phyloP scores from a whole-genome alignment of 2,888 invertebrate species.

The Amorpha juglandis region DNA sequence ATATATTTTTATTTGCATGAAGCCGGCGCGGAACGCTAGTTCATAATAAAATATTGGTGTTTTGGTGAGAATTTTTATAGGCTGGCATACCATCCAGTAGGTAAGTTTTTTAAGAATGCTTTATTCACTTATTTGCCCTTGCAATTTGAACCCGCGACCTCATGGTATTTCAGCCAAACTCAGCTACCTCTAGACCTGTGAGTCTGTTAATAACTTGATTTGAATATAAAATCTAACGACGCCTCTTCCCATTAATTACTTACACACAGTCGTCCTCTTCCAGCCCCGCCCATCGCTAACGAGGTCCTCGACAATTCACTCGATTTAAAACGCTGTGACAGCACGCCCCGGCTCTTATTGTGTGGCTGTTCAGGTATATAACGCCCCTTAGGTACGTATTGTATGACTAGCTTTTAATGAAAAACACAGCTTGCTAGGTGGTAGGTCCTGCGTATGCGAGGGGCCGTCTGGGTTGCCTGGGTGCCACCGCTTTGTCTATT shows the following conservation, averaged over 20 bases:
- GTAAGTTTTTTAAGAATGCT: too few relatives aligned
- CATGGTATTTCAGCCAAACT: too few relatives aligned
- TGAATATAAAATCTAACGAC: neutral
- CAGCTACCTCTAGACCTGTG: too few relatives aligned
- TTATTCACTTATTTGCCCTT: too few relatives aligned
- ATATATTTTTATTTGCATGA: too few relatives aligned
- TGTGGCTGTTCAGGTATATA: conserved; percentile 25
- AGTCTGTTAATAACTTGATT: neutral
- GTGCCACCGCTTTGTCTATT: too few relatives aligned
- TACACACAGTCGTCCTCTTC: conserved; percentile 30
- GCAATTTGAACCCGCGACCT: too few relatives aligned
- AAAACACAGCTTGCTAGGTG: too few relatives aligned
- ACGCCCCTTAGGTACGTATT: conserved; percentile 1
- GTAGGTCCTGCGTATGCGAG: too few relatives aligned
- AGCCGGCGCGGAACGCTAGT: too few relatives aligned
- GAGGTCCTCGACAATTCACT: conserved; percentile 56
- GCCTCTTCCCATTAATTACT: conserved; percentile 12
- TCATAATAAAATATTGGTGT: neutral
- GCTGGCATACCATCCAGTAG: too few relatives aligned
- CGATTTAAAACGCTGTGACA: conserved; percentile 49
- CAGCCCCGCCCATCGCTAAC: conserved; percentile 64
- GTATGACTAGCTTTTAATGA: neutral
- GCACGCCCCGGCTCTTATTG: conserved; percentile 26
- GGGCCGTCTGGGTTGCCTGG: too few relatives aligned
- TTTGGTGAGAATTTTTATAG: neutral